Percentiles rank a stretch among this genome's conserved stretches.
Conservation (phyloP, 2,888 invertebrate species). For the Melipona beecheii region DNA sequence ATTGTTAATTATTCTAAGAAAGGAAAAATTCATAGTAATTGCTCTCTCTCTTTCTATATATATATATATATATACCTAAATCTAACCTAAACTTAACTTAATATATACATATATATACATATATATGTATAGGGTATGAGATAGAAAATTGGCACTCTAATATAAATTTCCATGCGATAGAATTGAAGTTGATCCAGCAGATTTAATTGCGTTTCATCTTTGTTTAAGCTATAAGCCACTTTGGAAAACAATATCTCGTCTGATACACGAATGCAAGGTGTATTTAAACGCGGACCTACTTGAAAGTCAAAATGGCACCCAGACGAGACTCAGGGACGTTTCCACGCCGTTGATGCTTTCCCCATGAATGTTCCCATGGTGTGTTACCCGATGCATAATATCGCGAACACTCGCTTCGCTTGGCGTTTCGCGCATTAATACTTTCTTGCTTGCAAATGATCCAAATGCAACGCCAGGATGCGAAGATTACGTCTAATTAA, state of each 20-base stretch:
- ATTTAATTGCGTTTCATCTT: too few relatives aligned
- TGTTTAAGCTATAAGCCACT: too few relatives aligned
- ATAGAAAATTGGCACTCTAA: too few relatives aligned
- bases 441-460: conserved; percentile 17
- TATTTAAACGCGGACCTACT: conserved; percentile 35
- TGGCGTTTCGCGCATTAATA: not conserved
- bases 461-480: not conserved
- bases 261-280: not conserved
- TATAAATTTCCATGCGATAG: too few relatives aligned
- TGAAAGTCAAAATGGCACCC: conserved; percentile 36
- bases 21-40: too few relatives aligned
- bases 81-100: too few relatives aligned
- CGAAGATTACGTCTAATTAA: conserved; percentile 27
- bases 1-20: too few relatives aligned
- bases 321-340: conserved; percentile 52
- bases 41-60: too few relatives aligned
- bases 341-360: conserved; percentile 43
- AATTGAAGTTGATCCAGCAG: too few relatives aligned
- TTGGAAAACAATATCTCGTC: not conserved
- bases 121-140: too few relatives aligned
- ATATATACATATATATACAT: too few relatives aligned
- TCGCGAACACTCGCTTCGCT: conserved; percentile 1
- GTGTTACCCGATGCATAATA: conserved; percentile 29
- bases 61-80: too few relatives aligned
- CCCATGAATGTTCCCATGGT: conserved; percentile 54